These are phyloP conservation scores for Drosophila tripunctata DNA, from an alignment of 2,888 invertebrate genomes.

Conservation along the genomic window DNA sequence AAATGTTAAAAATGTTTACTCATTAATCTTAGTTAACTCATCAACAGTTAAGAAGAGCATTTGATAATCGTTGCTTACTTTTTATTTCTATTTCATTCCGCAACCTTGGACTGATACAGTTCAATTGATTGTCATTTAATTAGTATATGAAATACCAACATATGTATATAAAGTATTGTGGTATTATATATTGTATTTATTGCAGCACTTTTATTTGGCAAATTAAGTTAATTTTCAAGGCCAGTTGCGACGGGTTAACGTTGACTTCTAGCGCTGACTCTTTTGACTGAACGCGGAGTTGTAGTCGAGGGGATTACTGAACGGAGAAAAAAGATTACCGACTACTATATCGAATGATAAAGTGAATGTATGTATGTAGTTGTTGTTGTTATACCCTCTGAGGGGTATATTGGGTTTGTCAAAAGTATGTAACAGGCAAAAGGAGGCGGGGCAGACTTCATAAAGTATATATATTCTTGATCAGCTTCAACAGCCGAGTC, in stretches of 20 bases:
- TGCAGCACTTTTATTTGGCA: constrained; percentile 65
- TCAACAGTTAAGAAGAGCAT: not conserved
- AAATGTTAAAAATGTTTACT: no score
- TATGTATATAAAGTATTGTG: not conserved
- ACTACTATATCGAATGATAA: not conserved
- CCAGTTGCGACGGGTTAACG: constrained; percentile 24
- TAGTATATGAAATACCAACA: constrained; percentile 66
- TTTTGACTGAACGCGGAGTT: not conserved
- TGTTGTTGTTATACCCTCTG: no score
- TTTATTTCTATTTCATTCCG: not conserved
- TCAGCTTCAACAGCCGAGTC: no score
- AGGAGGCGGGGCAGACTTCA: no score
- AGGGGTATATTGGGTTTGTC: no score
- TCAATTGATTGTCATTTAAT: constrained; percentile 69
- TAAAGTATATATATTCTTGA: no score
- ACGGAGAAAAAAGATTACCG: constrained; percentile 1
- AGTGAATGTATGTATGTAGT: no score
- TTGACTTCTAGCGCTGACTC: constrained; percentile 21
- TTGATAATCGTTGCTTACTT: not conserved
- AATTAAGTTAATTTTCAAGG: constrained; percentile 65
- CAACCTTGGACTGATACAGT: constrained; percentile 2
- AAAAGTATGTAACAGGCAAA: no score
- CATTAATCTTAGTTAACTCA: no score
- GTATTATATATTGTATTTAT: no score
- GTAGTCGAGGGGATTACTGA: not conserved